Conservation (phyloP, 1,140 invertebrate species). For the Manduca sexta region DNA sequence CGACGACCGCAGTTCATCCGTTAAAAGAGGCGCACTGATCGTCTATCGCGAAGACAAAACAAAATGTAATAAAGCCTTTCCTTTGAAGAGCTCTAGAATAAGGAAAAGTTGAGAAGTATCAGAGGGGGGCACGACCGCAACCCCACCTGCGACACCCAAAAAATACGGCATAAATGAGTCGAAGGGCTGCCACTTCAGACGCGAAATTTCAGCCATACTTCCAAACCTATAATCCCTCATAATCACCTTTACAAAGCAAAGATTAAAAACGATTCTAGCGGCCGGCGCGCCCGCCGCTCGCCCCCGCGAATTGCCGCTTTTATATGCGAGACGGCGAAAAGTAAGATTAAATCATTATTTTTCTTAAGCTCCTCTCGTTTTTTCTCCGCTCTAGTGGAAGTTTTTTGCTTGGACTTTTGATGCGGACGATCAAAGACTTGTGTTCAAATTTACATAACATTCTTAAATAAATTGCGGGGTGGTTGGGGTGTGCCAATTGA, state of each 20-base stretch:
- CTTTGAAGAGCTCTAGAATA: conserved; percentile 59
- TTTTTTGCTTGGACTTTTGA: conserved; percentile 70
- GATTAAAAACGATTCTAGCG: conserved; percentile 74
- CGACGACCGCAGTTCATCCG: conserved; percentile 37
- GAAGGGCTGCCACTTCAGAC: conserved; percentile 54
- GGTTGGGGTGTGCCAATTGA: conserved; percentile 42
- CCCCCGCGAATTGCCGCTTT: conserved; percentile 42
- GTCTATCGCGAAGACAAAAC: conserved; percentile 40
- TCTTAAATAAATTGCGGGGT: conserved; percentile 70
- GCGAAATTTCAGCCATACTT: conserved; percentile 70
- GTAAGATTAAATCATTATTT: conserved; percentile 74
- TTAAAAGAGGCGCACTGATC: conserved; percentile 27
- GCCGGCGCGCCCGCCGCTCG: conserved; percentile 29
- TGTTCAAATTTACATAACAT: conserved; percentile 73
- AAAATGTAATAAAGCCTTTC: conserved; percentile 57
- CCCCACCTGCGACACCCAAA: conserved; percentile 50
- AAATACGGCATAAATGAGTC: conserved; percentile 64
- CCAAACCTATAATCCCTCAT: conserved; percentile 74
- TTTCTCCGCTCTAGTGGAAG: conserved; percentile 61
- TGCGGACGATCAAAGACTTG: conserved; percentile 71
- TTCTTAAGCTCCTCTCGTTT: conserved; percentile 70
- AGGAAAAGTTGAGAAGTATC: conserved; percentile 64
- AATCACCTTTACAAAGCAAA: conserved; percentile 76
- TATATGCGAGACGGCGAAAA: conserved; percentile 70
- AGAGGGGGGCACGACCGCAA: conserved; percentile 51